Percentiles rank a stretch among this genome's conserved stretches.
Conservation (phyloP, 2,888 invertebrate species). For the Conistra vaccinii region DNA sequence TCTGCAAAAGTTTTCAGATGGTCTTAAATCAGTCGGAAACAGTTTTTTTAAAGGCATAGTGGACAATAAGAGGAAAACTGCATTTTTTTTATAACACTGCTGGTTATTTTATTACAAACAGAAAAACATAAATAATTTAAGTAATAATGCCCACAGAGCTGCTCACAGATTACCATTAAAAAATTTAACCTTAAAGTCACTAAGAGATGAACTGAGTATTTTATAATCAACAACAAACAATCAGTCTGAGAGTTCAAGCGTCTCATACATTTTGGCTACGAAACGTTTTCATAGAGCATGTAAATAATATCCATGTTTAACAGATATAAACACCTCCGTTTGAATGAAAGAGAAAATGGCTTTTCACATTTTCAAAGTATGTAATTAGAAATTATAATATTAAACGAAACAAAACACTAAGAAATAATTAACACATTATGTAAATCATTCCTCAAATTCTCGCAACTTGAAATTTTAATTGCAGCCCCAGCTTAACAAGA, state of each 20-base stretch:
- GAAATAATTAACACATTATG: conserved; percentile 6
- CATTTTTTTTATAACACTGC: background rate
- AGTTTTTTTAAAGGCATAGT: background rate
- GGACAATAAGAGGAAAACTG: background rate
- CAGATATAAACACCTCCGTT: background rate
- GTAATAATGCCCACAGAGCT: too few species aligned
- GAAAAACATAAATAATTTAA: too few species aligned
- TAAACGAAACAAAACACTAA: background rate
- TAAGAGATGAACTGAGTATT: too few species aligned
- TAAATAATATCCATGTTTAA: background rate
- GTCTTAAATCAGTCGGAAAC: background rate
- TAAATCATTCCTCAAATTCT: conserved; percentile 12
- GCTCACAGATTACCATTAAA: too few species aligned
- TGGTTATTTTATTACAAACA: background rate
- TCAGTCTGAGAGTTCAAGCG: too few species aligned
- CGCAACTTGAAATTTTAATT: conserved; percentile 22
- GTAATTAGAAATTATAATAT: background rate
- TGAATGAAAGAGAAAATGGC: background rate
- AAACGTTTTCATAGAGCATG: background rate
- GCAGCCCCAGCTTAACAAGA: conserved; percentile 6
- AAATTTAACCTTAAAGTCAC: too few species aligned
- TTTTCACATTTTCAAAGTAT: background rate
- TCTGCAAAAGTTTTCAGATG: background rate
- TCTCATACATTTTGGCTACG: background rate
- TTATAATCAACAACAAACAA: too few species aligned